These are phyloP conservation scores for Narcine bancroftii DNA, from an alignment of 2,113 vertebrate species.

Conservation along the genomic window DNA sequence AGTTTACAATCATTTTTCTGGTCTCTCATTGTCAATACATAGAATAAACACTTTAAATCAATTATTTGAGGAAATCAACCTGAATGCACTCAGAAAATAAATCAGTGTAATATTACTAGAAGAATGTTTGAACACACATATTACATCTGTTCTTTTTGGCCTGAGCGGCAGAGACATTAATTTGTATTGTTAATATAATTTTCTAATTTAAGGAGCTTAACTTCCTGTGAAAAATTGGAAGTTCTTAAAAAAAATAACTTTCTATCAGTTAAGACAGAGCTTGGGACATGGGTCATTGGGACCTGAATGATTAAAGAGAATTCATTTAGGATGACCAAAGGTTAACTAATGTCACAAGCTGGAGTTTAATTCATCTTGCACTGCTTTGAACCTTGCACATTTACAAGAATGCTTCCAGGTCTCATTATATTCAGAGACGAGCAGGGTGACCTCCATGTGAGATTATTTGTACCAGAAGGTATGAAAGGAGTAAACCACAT, in stretches of 20 bases:
- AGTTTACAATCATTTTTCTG: not conserved
- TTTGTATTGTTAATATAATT: not conserved
- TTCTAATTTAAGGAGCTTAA: not conserved
- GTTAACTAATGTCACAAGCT: conserved; percentile 36
- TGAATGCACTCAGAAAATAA: not conserved
- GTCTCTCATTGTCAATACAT: not conserved
- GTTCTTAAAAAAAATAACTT: not conserved
- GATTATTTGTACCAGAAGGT: conserved; percentile 4
- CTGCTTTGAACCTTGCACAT: not conserved
- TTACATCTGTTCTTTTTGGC: not conserved
- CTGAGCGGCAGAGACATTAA: not conserved
- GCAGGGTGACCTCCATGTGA: not conserved
- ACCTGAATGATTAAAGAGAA: not conserved
- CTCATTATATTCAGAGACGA: not conserved
- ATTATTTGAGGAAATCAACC: not conserved
- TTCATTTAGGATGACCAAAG: conserved; percentile 4
- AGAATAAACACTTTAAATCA: not conserved
- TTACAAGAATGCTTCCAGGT: not conserved
- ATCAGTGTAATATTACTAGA: not conserved
- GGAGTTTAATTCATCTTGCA: conserved; percentile 17
- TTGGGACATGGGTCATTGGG: not conserved
- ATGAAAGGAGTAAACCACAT: conserved; percentile 10
- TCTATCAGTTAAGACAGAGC: not conserved
- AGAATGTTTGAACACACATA: not conserved
- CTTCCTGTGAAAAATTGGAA: not conserved